Percentiles rank a stretch among this genome's conserved stretches.
Evolutionary conservation across 2,113 vertebrate species (phyloP).

Genomic region (Ctenomys sociabilis): DNA sequence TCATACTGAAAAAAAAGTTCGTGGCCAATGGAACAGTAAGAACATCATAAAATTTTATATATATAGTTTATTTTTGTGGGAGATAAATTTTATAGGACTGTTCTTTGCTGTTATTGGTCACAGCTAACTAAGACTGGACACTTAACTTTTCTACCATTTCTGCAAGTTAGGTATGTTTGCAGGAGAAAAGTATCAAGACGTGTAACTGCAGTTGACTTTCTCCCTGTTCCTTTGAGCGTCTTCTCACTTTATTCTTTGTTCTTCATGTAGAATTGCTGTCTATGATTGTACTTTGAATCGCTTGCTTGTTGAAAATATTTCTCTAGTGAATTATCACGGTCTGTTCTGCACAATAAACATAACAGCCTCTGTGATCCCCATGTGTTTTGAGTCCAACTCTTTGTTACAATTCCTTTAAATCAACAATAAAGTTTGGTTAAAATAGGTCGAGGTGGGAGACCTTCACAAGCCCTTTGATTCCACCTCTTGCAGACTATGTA

Average conservation of each 20-base stretch:
- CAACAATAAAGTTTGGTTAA: conserved; percentile 86
- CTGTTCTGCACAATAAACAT: conserved; percentile 98
- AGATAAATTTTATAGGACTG: conserved; percentile 96
- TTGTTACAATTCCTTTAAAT: conserved; percentile 84
- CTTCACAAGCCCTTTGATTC: conserved; percentile 65
- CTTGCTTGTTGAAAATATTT: conserved; percentile 93
- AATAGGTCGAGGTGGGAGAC: conserved; percentile 79
- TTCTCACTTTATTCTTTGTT: conserved; percentile 90
- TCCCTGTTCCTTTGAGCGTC: conserved; percentile 84
- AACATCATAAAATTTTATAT: conserved; percentile 96
- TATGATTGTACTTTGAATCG: conserved; percentile 92
- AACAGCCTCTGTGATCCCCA: conserved; percentile 92
- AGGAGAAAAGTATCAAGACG: conserved; percentile 87
- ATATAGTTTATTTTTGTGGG: conserved; percentile 97
- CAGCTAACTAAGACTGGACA: conserved; percentile 93
- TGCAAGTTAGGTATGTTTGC: conserved; percentile 90
- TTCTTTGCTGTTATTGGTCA: conserved; percentile 92
- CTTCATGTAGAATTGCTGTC: conserved; percentile 91
- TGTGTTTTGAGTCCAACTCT: conserved; percentile 86
- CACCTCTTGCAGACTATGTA: rapidly evolving
- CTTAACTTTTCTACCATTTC: conserved; percentile 89
- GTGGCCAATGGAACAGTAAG: conserved; percentile 91
- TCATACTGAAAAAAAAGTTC: conserved; percentile 93
- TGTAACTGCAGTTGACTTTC: conserved; percentile 87
- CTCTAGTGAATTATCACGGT: conserved; percentile 94